phyloP scores from a whole-genome alignment of 2,113 vertebrate genomes.

The Illadopsis cleaveri region DNA sequence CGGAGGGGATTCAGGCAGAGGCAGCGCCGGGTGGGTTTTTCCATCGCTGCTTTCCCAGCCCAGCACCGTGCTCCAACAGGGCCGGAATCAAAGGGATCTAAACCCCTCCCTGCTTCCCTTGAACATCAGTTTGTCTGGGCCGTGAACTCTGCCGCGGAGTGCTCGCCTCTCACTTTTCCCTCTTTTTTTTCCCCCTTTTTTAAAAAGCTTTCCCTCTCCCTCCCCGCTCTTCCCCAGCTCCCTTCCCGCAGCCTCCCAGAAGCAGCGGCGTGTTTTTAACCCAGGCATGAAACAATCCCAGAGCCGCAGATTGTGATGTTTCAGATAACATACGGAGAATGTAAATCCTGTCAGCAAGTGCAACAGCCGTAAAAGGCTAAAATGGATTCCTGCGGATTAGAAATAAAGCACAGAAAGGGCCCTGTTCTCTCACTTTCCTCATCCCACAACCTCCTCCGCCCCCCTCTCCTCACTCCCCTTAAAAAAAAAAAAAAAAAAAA shows the following conservation, averaged over 20 bases:
- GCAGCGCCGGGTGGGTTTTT: background rate
- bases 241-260: slow-evolving; percentile 49
- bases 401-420: slow-evolving; percentile 76
- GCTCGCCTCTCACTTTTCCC: background rate
- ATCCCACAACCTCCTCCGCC: slow-evolving; percentile 47
- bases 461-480: slow-evolving; percentile 35
- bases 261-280: slow-evolving; percentile 64
- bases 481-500: slow-evolving; percentile 26
- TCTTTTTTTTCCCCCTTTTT: background rate
- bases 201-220: background rate
- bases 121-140: slow-evolving; percentile 45
- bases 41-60: background rate
- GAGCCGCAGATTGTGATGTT: slow-evolving; percentile 50
- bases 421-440: slow-evolving; percentile 73
- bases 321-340: slow-evolving; percentile 70
- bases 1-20: background rate
- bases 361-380: slow-evolving; percentile 77
- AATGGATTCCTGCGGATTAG: slow-evolving; percentile 77
- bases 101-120: slow-evolving; percentile 26
- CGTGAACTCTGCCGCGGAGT: slow-evolving; percentile 13
- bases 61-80: background rate
- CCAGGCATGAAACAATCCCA: slow-evolving; percentile 55
- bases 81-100: slow-evolving; percentile 19
- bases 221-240: background rate
- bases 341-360: slow-evolving; percentile 78